Conservation (phyloP, 2,888 invertebrate species). For the Diadromus collaris region DNA sequence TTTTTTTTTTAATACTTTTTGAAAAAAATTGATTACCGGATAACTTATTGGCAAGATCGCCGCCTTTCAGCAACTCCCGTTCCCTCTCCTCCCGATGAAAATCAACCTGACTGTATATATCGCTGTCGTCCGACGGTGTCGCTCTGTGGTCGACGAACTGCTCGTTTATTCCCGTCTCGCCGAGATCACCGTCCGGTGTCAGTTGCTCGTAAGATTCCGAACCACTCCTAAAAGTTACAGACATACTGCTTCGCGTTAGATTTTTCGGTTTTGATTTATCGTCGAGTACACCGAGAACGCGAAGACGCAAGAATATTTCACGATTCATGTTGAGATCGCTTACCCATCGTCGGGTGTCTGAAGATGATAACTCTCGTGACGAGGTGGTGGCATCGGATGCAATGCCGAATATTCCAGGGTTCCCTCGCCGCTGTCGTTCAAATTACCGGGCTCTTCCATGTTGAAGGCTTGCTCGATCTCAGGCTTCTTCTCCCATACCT, state of each 20-base stretch:
- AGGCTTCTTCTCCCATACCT: slow-evolving; percentile 97
- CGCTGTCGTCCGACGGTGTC: slow-evolving; percentile 85
- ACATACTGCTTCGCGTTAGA: slow-evolving; percentile 80
- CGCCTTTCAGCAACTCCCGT: slow-evolving; percentile 73
- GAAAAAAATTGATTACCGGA: slow-evolving; percentile 71
- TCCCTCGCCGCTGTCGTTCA: slow-evolving; percentile 86
- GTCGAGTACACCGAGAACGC: not conserved
- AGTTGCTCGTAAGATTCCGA: slow-evolving; percentile 84
- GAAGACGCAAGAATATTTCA: not conserved
- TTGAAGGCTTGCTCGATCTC: slow-evolving; percentile 97
- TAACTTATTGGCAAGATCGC: slow-evolving; percentile 76
- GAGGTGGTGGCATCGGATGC: slow-evolving; percentile 88
- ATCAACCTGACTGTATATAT: slow-evolving; percentile 85
- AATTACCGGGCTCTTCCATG: slow-evolving; percentile 87
- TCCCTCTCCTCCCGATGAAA: slow-evolving; percentile 83
- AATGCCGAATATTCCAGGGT: slow-evolving; percentile 83
- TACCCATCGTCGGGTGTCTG: slow-evolving; percentile 82
- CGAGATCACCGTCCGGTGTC: slow-evolving; percentile 80
- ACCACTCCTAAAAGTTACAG: slow-evolving; percentile 80
- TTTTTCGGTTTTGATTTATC: slow-evolving; percentile 59
- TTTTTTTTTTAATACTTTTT: not conserved
- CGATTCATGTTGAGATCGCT: slow-evolving; percentile 69
- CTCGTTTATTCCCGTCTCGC: slow-evolving; percentile 77
- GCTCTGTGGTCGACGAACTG: slow-evolving; percentile 78
- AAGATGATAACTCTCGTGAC: slow-evolving; percentile 90